phyloP scores from a whole-genome alignment of 1,140 invertebrate genomes.

The Drosophila santomea region DNA sequence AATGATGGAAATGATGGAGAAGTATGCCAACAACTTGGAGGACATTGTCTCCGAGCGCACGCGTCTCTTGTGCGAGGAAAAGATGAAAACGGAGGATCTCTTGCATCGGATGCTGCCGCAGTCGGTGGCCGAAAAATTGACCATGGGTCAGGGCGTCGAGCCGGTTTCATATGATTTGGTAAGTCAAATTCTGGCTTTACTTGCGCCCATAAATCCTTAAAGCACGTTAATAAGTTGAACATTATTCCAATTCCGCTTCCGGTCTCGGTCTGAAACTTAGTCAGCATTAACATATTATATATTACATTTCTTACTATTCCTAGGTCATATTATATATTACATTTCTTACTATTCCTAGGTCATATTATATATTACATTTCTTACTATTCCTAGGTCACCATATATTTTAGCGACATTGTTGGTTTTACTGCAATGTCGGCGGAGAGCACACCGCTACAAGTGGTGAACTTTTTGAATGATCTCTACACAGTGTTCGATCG shows the following conservation, averaged over 20 bases:
- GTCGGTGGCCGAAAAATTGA: constrained; percentile 94
- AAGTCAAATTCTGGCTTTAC: not conserved
- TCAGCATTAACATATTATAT: too few relatives aligned
- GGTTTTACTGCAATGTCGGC: constrained; percentile 98
- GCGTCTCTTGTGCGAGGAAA: constrained; percentile 94
- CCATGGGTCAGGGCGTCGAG: constrained; percentile 94
- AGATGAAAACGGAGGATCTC: constrained; percentile 96
- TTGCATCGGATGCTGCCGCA: constrained; percentile 96
- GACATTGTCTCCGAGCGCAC: constrained; percentile 96
- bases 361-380: too few relatives aligned
- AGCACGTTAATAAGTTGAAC: too few relatives aligned
- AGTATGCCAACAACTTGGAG: constrained; percentile 97
- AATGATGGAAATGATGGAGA: constrained; percentile 98
- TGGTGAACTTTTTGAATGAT: constrained; percentile 98
- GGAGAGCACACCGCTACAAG: constrained; percentile 96
- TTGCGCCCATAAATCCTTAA: too few relatives aligned
- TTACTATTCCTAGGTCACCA: constrained; percentile 88
- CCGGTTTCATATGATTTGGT: constrained; percentile 96
- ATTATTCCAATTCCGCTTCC: too few relatives aligned
- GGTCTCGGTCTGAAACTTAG: too few relatives aligned
- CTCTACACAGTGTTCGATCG: constrained; percentile 97
- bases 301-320: not conserved
- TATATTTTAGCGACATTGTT: constrained; percentile 99
- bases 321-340: too few relatives aligned
- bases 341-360: constrained; percentile 82